phyloP scores from a whole-genome alignment of 2,113 vertebrate genomes.

The Electrona antarctica region DNA sequence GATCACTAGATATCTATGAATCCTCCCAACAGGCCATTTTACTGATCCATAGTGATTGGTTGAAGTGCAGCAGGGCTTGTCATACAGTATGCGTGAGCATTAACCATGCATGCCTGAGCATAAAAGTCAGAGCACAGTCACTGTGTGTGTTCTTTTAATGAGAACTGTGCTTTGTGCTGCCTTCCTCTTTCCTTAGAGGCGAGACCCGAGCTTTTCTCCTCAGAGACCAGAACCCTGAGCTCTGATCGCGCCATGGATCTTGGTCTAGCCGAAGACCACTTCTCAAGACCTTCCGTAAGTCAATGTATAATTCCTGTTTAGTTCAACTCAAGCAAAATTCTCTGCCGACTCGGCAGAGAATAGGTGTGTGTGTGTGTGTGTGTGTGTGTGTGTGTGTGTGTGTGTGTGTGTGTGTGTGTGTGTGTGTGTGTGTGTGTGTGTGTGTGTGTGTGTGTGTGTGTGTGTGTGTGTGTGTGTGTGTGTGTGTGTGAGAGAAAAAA shows the following conservation, averaged over 20 bases:
- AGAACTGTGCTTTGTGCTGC: slow-evolving; percentile 11
- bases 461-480: background rate
- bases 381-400: background rate
- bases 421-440: slow-evolving; percentile 2
- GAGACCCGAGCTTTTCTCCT: slow-evolving; percentile 70
- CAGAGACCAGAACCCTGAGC: slow-evolving; percentile 73
- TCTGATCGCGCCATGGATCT: slow-evolving; percentile 87
- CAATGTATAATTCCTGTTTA: background rate
- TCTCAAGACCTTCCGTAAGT: slow-evolving; percentile 90
- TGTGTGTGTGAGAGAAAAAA: background rate
- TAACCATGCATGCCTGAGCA: slow-evolving; percentile 20
- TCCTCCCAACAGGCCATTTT: background rate
- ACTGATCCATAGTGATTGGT: background rate
- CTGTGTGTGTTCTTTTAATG: slow-evolving; percentile 5
- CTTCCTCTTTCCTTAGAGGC: slow-evolving; percentile 69
- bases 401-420: background rate
- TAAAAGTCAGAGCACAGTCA: background rate
- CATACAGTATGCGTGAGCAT: slow-evolving; percentile 31
- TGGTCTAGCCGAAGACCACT: slow-evolving; percentile 93
- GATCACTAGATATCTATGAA: background rate
- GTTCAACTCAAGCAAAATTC: background rate
- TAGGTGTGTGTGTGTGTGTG: background rate
- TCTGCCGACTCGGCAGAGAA: too few species aligned
- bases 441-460: background rate
- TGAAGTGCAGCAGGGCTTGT: background rate